Conservation (phyloP, 2,797 vertebrate genomes). For the Peromyscus attwateri region DNA sequence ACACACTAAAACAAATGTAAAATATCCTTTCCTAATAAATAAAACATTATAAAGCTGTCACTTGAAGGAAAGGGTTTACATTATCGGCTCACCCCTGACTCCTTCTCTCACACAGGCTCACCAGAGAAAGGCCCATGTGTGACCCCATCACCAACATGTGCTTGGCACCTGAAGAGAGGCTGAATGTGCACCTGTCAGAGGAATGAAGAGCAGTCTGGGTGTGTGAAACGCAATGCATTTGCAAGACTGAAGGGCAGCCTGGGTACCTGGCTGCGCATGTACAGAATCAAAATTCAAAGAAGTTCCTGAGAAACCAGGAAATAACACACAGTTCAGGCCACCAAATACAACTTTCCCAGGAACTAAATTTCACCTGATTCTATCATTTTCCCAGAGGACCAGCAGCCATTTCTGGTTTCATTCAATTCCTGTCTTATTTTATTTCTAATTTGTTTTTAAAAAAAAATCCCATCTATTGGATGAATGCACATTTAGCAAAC, state of each 20-base stretch:
- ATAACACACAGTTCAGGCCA: background rate
- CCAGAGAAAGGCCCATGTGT: accelerated
- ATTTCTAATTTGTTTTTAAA: background rate
- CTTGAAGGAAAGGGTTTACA: accelerated
- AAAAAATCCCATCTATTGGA: conserved; percentile 68
- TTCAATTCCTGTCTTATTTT: background rate
- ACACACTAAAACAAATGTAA: background rate
- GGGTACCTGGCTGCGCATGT: accelerated
- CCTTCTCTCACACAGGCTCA: background rate
- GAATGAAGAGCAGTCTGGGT: accelerated
- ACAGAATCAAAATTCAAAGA: background rate
- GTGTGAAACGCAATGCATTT: accelerated
- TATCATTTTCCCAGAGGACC: conserved; percentile 59
- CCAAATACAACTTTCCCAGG: conserved; percentile 6
- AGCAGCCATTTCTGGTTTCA: conserved; percentile 69
- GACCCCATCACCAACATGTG: accelerated
- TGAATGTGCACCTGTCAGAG: background rate
- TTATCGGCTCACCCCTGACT: accelerated
- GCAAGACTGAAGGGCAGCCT: accelerated
- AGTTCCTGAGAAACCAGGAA: background rate
- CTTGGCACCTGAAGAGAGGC: accelerated
- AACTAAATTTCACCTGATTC: conserved; percentile 58
- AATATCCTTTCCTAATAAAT: background rate
- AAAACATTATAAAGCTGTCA: background rate
- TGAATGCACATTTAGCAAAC: conserved; percentile 71